phyloP scores from a whole-genome alignment of 2,888 invertebrate species.

The Chymomyza procnemis region DNA sequence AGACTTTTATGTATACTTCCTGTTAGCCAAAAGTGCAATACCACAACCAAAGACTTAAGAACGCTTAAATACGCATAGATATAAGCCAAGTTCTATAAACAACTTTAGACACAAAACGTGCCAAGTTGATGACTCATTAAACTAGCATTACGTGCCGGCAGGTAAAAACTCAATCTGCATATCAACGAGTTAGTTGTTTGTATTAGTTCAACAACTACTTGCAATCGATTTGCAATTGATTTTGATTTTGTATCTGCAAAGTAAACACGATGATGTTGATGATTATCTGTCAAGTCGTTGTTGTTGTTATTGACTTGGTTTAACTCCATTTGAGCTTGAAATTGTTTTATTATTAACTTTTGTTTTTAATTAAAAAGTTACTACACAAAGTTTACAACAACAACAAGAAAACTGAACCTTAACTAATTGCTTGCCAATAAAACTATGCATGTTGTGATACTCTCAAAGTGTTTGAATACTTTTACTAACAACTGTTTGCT shows the following conservation, averaged over 20 bases:
- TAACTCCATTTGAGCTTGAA: neutral
- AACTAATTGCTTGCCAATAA: neutral
- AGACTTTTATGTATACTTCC: neutral
- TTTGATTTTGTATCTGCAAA: neutral
- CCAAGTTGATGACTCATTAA: neutral
- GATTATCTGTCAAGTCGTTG: neutral
- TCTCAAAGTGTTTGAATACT: neutral
- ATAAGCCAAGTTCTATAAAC: neutral
- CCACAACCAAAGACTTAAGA: neutral
- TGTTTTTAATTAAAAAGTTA: conserved; percentile 1
- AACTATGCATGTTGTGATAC: no score
- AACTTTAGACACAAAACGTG: neutral
- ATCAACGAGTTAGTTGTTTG: neutral
- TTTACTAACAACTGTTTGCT: neutral
- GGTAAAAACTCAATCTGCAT: neutral
- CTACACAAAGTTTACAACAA: neutral
- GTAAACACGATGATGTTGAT: neutral
- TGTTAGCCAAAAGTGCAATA: neutral
- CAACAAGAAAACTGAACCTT: no score
- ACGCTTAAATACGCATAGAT: neutral
- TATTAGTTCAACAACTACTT: neutral
- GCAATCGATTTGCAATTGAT: neutral
- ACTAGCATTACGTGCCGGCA: neutral
- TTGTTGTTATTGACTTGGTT: neutral
- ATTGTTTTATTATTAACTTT: neutral